Base-by-base conservation (phyloP, 2,113 vertebrate species). In the Pomatorhinus ruficollis region DNA sequence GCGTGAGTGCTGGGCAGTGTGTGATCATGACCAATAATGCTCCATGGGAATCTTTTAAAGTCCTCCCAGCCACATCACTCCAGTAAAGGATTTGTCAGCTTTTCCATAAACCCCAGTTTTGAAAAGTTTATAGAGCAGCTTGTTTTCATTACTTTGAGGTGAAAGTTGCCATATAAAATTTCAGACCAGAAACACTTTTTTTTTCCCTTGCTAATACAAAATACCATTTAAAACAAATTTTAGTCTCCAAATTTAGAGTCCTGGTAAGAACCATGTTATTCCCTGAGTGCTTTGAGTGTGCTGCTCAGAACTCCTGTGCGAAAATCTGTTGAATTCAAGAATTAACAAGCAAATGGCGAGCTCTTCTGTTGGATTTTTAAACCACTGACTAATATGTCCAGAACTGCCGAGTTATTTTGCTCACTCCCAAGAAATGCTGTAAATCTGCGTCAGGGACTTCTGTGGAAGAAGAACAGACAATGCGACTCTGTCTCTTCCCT, bases 71-170 rank as follows among this genome's bases (percentile, higher is more conserved):
- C 96, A 82, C 89, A 82, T 40, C 75, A 42, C 89, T 87, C 56
- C 59, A 74, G 39, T 85, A 87, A 95, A 83, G 83, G 86, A 94
- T 91, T 96, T 95, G 82, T 96, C 94, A 96, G 82, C 82, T 77
- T 96, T 97, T 96, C 93, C 89, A 91, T 90, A 96, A 96, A 95
- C 37, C 61, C 40, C 18, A 31, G 53, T 95, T 93, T 86, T 96
- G 71, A 86, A 95, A 75, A 97, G 39, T 90, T 97, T 97, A 92
- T 90, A 90, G 92, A 12, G 25, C 93, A 94, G 89, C 83, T 87
- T 96, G 89, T 94, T 97, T 94, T 96, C 94, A 95, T 96, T 94
- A 91, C n/a, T 70, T 83, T 78, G 79, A 92, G 75, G 94, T 93
- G 93, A 95, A 96, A 93, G 93, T 93, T 95, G 83, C 92, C 60